Evolutionary conservation across 2,113 vertebrate genomes (phyloP).

Genomic region (Helogale parvula): DNA sequence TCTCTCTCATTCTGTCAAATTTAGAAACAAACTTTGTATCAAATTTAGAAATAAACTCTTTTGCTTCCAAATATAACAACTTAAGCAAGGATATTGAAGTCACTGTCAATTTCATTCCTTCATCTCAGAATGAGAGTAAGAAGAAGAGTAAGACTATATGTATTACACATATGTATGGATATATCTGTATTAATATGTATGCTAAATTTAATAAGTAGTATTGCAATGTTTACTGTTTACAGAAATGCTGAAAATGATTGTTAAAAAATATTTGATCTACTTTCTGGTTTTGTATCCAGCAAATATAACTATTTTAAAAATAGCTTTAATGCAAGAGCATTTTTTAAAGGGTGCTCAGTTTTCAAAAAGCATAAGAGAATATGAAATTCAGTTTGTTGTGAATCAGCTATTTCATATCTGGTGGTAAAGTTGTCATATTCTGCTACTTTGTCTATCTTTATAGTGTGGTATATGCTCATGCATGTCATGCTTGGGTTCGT

Average conservation of each 20-base stretch:
- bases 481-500: neutral
- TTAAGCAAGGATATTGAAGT: neutral
- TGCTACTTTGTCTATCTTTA: neutral
- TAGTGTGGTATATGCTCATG: neutral
- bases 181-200: neutral
- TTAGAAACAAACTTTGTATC: constrained; percentile 16
- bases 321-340: neutral
- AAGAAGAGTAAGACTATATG: neutral
- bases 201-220: neutral
- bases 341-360: constrained; percentile 28
- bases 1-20: neutral
- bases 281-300: neutral
- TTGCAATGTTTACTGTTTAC: neutral
- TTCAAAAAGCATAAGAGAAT: constrained; percentile 30
- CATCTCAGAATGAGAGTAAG: neutral
- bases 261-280: neutral
- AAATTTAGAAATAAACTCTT: neutral
- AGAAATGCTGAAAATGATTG: constrained; percentile 37
- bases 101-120: neutral
- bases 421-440: neutral
- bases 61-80: neutral
- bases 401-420: constrained; percentile 32
- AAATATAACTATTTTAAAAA: constrained; percentile 47
- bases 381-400: neutral
- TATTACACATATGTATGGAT: neutral